These are phyloP conservation scores for Cremastinae sp. DNA, from an alignment of 2,888 invertebrate genomes.

Conservation along the genomic window DNA sequence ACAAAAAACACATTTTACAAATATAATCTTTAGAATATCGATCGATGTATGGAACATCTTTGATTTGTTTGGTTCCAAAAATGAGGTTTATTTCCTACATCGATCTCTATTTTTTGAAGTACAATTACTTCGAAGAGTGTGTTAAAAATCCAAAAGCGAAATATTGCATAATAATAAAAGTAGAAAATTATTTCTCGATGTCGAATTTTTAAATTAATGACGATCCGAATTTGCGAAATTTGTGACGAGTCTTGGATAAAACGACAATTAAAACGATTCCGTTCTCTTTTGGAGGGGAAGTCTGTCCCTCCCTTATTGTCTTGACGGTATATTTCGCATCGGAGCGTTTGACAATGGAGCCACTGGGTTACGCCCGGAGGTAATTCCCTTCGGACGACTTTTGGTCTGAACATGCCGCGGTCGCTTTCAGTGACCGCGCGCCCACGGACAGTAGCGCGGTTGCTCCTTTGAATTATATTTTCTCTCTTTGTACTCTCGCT, in stretches of 20 bases:
- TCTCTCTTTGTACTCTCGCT: constrained; percentile 31
- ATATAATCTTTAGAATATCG: too few species aligned
- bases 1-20: too few species aligned
- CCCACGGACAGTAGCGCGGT: constrained; percentile 52
- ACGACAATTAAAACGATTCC: constrained; percentile 22
- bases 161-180: too few species aligned
- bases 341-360: constrained; percentile 55
- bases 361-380: constrained; percentile 59
- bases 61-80: too few species aligned
- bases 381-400: constrained; percentile 56
- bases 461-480: constrained; percentile 59
- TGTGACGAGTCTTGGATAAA: neutral
- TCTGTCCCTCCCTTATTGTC: constrained; percentile 7
- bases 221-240: too few species aligned
- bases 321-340: constrained; percentile 31
- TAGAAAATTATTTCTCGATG: too few species aligned
- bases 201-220: too few species aligned
- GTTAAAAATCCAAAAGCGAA: too few species aligned
- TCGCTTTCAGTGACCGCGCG: neutral
- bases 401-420: constrained; percentile 44
- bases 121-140: too few species aligned
- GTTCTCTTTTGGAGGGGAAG: neutral
- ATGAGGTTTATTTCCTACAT: too few species aligned
- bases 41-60: too few species aligned
- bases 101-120: too few species aligned